Conservation (phyloP, 1,140 invertebrate species). For the Cherax quadricarinatus region DNA sequence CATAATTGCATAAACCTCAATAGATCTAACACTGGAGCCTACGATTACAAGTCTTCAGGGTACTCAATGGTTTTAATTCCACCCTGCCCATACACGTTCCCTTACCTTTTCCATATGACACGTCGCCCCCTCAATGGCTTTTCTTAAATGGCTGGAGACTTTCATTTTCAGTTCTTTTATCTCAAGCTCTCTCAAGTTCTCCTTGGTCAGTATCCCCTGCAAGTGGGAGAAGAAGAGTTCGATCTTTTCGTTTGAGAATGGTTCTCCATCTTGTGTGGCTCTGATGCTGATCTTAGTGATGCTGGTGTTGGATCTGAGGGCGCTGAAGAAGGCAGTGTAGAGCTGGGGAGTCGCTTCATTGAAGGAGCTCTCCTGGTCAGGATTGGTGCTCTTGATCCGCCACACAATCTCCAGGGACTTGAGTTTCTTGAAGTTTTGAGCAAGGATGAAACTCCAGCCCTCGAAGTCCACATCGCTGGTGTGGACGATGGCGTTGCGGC, state of each 20-base stretch:
- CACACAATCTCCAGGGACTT: slow-evolving; percentile 66
- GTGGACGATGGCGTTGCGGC: slow-evolving; percentile 45
- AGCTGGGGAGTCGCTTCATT: slow-evolving; percentile 62
- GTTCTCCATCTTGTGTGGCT: slow-evolving; percentile 71
- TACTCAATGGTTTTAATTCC: too few species aligned
- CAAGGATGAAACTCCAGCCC: slow-evolving; percentile 66
- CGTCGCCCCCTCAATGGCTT: slow-evolving; percentile 48
- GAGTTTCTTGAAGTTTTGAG: slow-evolving; percentile 61
- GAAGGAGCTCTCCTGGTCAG: slow-evolving; percentile 73
- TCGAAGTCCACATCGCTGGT: slow-evolving; percentile 71
- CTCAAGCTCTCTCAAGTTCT: slow-evolving; percentile 63
- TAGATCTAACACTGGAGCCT: too few species aligned
- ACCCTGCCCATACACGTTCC: too few species aligned
- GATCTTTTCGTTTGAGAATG: slow-evolving; percentile 69
- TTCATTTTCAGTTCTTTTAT: slow-evolving; percentile 71
- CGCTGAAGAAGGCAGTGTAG: slow-evolving; percentile 64
- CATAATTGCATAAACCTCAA: too few species aligned
- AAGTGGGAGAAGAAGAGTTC: slow-evolving; percentile 68
- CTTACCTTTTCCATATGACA: slow-evolving; percentile 56
- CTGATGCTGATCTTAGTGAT: slow-evolving; percentile 64
- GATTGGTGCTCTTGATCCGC: slow-evolving; percentile 72
- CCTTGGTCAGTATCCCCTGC: slow-evolving; percentile 53
- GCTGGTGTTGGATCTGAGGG: slow-evolving; percentile 59
- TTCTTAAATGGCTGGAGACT: slow-evolving; percentile 43
- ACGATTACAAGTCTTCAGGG: too few species aligned